Evolutionary conservation across 2,888 invertebrate species (phyloP), one percentile per base, ranked within the genome.

Genomic region (Agrilus mali): DNA sequence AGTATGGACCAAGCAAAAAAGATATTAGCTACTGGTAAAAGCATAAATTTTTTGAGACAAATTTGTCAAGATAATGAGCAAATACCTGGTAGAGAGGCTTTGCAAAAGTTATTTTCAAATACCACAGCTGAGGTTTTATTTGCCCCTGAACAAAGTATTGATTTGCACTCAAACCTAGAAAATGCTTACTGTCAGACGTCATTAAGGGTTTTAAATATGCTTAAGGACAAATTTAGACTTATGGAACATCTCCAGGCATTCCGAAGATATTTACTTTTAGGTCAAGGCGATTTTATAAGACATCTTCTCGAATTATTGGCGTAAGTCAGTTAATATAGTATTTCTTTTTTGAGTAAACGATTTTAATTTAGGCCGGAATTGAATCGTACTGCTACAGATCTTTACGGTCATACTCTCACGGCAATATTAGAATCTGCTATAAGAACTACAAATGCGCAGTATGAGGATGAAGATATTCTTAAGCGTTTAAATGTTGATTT

Each of bases 221-320:
- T 96, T 50, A 82, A 84, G 54, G 78, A 85, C 50, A 86, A 89
- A 55, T 94, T 92, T 69, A 84, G 88, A 58, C 74, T 96, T 49
- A 74, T 90, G 56, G 87, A 90, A 64, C 95, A 96, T 69, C 74
- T 96, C 41, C 82, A 88, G 58, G 93, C 93, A 16, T 82, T 95
- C 67, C 75, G 93, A 50, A 78, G 87, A 46, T 96, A 94, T 68
- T 70, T 97, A 57, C 72, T 97, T 42, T 75, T 97, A 12, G 93
- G 93, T 12, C 95, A 96, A 71, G 96, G 96, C 0, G 95, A 97
- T 70, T 95, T 96, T 66, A 90, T 94, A 55, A 80, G 88, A 58
- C 86, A 93, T 60, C 77, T 97, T 42, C 85, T 97, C 80, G 89
- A 93, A 56, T 72, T 94, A 47, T 68, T 96, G 49, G 86, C 86